These are phyloP conservation scores for Unio delphinus DNA, from an alignment of 2,888 invertebrate genomes.

Conservation along the genomic window DNA sequence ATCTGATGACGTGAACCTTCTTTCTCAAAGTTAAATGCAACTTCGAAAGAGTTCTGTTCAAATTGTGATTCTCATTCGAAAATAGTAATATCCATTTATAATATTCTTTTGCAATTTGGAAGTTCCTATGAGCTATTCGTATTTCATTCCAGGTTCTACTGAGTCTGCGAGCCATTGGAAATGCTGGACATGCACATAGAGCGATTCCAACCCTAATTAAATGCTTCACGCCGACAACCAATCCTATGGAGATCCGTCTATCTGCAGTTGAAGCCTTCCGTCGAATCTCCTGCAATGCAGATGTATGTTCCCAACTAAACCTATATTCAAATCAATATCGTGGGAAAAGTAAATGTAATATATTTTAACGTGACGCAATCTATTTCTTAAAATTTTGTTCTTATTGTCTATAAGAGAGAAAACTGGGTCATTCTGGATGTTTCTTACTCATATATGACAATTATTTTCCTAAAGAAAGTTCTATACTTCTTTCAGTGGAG, in stretches of 20 bases:
- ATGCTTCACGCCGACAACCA: constrained; percentile 73
- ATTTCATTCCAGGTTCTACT: constrained; percentile 75
- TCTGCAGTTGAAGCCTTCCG: constrained; percentile 86
- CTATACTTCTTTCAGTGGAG: constrained; percentile 43
- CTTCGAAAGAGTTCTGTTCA: too few relatives aligned
- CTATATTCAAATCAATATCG: not conserved
- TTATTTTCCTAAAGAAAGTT: not conserved
- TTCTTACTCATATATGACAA: too few relatives aligned
- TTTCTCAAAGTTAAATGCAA: too few relatives aligned
- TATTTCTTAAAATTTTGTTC: not conserved
- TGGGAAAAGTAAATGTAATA: not conserved
- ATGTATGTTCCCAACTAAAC: constrained; percentile 48
- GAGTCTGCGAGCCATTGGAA: constrained; percentile 89
- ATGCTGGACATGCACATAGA: constrained; percentile 82
- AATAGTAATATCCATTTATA: too few relatives aligned
- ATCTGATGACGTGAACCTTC: too few relatives aligned
- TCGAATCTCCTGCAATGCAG: constrained; percentile 79
- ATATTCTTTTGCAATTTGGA: too few relatives aligned
- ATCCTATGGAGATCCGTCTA: constrained; percentile 81
- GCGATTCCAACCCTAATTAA: constrained; percentile 52
- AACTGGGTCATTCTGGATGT: too few relatives aligned
- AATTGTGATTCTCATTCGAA: too few relatives aligned
- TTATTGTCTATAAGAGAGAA: not conserved
- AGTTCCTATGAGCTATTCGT: too few relatives aligned
- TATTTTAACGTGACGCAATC: not conserved